These are phyloP conservation scores for Ceratosolen fusciceps DNA, from an alignment of 1,140 invertebrate species.

Conservation along the genomic window DNA sequence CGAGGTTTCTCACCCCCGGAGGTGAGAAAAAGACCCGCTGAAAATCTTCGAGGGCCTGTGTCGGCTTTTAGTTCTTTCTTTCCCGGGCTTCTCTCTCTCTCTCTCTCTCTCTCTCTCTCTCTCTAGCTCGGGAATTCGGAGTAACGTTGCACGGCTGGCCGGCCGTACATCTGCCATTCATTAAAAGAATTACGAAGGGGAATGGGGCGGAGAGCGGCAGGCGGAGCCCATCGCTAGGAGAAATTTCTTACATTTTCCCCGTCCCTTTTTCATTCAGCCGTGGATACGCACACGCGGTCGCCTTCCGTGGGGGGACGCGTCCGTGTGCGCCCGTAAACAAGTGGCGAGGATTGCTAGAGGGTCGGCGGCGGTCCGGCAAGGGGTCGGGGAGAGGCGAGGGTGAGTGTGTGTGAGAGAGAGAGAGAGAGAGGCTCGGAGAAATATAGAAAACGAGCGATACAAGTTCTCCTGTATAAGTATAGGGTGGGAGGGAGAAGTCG, in stretches of 20 bases:
- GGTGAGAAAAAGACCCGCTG: not conserved
- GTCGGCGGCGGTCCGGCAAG: no score
- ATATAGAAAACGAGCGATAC: constrained; percentile 1
- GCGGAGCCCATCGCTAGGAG: not conserved
- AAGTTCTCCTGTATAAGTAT: no score
- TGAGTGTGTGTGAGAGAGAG: not conserved
- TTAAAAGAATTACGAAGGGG: not conserved
- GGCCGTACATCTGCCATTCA: not conserved
- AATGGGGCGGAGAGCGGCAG: not conserved
- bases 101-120: not conserved
- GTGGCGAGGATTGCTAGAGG: no score
- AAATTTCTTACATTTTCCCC: constrained; percentile 16
- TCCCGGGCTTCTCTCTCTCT: not conserved
- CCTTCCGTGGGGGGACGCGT: not conserved
- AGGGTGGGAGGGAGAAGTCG: not conserved
- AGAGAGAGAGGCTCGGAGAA: not conserved
- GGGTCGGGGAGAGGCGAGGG: not conserved
- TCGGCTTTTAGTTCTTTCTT: no score
- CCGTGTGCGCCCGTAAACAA: not conserved
- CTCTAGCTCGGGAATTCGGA: not conserved
- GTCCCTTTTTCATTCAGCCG: constrained; percentile 14
- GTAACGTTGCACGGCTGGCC: not conserved
- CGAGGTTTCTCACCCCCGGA: no score
- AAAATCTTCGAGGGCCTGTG: no score
- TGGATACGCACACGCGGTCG: not conserved